Base-by-base conservation (phyloP, 2,888 invertebrate genomes). In the Leucania comma region DNA sequence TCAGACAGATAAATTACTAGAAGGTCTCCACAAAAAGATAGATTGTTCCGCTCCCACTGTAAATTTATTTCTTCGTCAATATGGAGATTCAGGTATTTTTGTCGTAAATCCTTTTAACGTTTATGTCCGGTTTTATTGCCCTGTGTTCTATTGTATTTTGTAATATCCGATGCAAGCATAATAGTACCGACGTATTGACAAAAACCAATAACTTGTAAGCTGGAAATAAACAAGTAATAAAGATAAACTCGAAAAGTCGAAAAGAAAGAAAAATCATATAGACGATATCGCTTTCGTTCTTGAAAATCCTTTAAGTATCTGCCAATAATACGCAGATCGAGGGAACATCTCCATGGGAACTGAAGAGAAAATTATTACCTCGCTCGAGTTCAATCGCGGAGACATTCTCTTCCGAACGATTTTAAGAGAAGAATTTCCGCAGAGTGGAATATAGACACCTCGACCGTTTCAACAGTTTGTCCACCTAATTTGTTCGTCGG, bases 401-500 rank as follows among this genome's bases (percentile, higher is more conserved):
- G 92, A 93, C 92, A 91, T 89, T 92, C 90, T 90, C 87, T 87
- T 81, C 84, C 79, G 88, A 90, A 89, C 90, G 90, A 90, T 94
- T 94, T 92, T 90, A 90, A 92, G 92, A 92, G 93, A 93, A 92
- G 92, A 94, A 94, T 94, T 94, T 91, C 88, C 91, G 85, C 90
- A 86, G 89, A 92, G 90, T 90, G 92, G 92, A 94, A 95, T 93
- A 94, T 92, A 94, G 95, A 94, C 95, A 95, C 94, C 94, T 95
- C 94, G 93, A 88, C 91, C 92, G 93, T 92, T 94, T 93, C 93
- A 93, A 94, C 94, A 95, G 96, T 95, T 95, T 95, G 96, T 95
- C 95, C 94, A 94, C 94, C 95, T 95, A 95, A 95, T 96, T 96
- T 96, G 95, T 94, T 95, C 96, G 93, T 89, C 93, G 93, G 90